Base-by-base conservation (phyloP, 2,888 invertebrate genomes). In the Clunio marinus region DNA sequence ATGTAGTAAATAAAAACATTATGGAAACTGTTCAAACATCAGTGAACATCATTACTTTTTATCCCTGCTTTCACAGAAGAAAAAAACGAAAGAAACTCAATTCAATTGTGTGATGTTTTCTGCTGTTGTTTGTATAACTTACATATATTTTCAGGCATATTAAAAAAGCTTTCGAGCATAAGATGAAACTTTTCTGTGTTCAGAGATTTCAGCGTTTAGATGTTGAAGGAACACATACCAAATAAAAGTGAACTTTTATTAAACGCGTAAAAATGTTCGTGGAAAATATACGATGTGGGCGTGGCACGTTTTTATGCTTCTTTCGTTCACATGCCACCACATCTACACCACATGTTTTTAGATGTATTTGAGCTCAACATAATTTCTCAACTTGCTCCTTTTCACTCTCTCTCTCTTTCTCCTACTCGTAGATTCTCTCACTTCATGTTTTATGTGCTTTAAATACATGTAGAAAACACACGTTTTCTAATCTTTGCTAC, bases 21-120 rank as follows among this genome's bases (percentile, higher is more conserved):
- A 57, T 57, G 57, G 57, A 57, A 57, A 57, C 57, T 57, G 57
- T 57, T 57, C 27, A 57, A 57, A 57, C 57, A 57, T 57, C 57
- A 57, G 57, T 57, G 57, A 57, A 57, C 57, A 57, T 57, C 27
- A 57, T 57, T 57, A 57, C 57, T 57, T 22, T 24, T 27, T 57
- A 57, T 57, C 57, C 57, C 57, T 57, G 51, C 7, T 27, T 4
- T 7, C 10, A 10, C 10, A n/a, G 57, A 45, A 4, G 57, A 27
- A 2, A 25, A 57, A 27, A 25, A 27, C 10, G 57, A 25, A 15
- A 27, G 13, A 22, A 20, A 57, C 4, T 22, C 27, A 27, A 27
- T 57, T 57, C 57, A 57, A 57, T 57, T 57, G 57, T 57, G 57
- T 57, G 57, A 57, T 57, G 57, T 57, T 45, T n/a, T 57, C 27